phyloP scores from a whole-genome alignment of 2,888 invertebrate genomes.

The Cerceris ruficornis region DNA sequence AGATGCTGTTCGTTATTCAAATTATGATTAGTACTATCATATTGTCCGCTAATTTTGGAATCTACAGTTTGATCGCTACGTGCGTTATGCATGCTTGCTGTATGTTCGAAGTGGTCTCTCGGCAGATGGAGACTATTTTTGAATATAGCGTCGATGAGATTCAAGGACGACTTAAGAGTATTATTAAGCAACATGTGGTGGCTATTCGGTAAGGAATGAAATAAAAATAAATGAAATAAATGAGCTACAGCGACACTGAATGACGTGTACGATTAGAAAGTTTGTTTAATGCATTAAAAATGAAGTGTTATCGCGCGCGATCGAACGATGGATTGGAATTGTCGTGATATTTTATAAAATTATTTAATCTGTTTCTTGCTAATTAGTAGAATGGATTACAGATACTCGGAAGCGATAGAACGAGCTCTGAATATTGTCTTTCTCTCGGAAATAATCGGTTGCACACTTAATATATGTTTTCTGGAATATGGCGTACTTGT shows the following conservation, averaged over 20 bases:
- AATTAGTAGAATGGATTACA: conserved; percentile 42
- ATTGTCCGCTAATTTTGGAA: conserved; percentile 62
- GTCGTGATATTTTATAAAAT: no score
- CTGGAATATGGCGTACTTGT: conserved; percentile 73
- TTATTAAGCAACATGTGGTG: conserved; percentile 42
- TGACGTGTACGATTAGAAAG: no score
- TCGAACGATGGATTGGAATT: no score
- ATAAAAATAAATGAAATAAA: no score
- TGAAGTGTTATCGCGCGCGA: no score
- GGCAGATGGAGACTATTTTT: conserved; percentile 35
- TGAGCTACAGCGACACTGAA: no score
- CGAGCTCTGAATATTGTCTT: conserved; percentile 70
- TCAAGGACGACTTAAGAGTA: conserved; percentile 8
- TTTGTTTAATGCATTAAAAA: no score
- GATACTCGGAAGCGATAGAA: conserved; percentile 74
- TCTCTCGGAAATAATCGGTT: conserved; percentile 73
- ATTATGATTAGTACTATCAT: conserved; percentile 64
- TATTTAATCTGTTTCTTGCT: no score
- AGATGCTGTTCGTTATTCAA: conserved; percentile 66
- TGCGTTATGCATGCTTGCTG: conserved; percentile 70
- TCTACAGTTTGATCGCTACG: conserved; percentile 67
- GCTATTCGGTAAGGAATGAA: conserved; percentile 24
- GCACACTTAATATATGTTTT: conserved; percentile 76
- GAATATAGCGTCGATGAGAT: neutral
- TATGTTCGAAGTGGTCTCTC: conserved; percentile 48